phyloP scores from a whole-genome alignment of 2,888 invertebrate genomes.

The Eustalomyia histrio region DNA sequence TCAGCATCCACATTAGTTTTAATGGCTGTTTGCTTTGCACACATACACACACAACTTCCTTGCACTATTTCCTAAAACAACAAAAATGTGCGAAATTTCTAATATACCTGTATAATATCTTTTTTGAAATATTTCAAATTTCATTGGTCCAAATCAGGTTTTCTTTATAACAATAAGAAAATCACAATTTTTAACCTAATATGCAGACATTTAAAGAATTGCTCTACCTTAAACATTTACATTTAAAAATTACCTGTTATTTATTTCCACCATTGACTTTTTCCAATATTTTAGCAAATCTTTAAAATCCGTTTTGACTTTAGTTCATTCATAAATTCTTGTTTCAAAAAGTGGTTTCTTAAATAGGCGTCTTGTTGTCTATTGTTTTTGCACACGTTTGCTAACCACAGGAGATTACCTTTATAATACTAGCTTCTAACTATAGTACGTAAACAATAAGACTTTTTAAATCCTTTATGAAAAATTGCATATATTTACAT shows the following conservation, averaged over 20 bases:
- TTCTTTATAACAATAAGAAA: slow-evolving; percentile 10
- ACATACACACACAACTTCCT: slow-evolving; percentile 24
- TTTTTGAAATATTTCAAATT: slow-evolving; percentile 9
- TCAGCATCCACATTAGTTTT: slow-evolving; percentile 47
- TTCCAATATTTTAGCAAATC: slow-evolving; percentile 20
- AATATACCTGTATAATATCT: slow-evolving; percentile 31
- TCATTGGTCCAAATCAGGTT: slow-evolving; percentile 47
- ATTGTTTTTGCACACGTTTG: slow-evolving; percentile 66
- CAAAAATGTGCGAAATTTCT: slow-evolving; percentile 64
- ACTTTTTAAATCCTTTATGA: slow-evolving; percentile 22
- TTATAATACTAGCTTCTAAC: slow-evolving; percentile 40
- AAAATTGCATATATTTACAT: neutral
- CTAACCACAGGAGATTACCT: slow-evolving; percentile 73
- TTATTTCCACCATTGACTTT: slow-evolving; percentile 50
- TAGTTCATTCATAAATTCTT: slow-evolving; percentile 34
- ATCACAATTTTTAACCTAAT: slow-evolving; percentile 28
- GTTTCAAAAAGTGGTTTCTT: slow-evolving; percentile 37
- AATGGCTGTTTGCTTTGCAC: slow-evolving; percentile 27
- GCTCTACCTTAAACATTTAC: neutral
- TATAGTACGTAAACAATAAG: neutral
- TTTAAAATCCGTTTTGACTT: slow-evolving; percentile 50
- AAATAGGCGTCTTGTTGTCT: slow-evolving; percentile 67
- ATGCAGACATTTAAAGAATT: neutral
- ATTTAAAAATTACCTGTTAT: slow-evolving; percentile 41
- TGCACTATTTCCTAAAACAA: slow-evolving; percentile 9